phyloP scores from a whole-genome alignment of 2,888 invertebrate species.

The Pocota personata region DNA sequence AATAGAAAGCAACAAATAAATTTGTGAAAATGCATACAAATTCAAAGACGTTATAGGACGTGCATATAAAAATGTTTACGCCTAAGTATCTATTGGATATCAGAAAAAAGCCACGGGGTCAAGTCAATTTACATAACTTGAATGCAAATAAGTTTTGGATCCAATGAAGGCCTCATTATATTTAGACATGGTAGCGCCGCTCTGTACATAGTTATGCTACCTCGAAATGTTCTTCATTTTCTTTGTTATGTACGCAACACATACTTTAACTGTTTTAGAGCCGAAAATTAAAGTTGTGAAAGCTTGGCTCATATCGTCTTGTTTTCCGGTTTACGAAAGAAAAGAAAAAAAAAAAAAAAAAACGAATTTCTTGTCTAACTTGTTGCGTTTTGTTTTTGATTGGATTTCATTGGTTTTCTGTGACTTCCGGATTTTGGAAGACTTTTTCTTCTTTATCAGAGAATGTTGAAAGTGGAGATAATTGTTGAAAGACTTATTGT shows the following conservation, averaged over 20 bases:
- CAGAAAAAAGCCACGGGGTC: neutral
- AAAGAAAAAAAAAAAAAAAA: neutral
- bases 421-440: slow-evolving; percentile 40
- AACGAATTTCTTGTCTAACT: slow-evolving; percentile 34
- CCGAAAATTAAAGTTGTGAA: slow-evolving; percentile 46
- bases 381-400: slow-evolving; percentile 31
- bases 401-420: slow-evolving; percentile 8
- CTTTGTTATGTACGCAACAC: neutral
- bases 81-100: neutral
- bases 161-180: neutral
- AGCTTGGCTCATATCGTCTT: slow-evolving; percentile 38
- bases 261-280: slow-evolving; percentile 28
- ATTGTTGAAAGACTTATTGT: too few relatives aligned
- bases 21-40: slow-evolving; percentile 44
- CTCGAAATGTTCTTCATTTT: neutral
- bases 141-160: slow-evolving; percentile 41
- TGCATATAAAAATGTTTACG: slow-evolving; percentile 12
- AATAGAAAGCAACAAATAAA: slow-evolving; percentile 33
- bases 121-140: slow-evolving; percentile 8
- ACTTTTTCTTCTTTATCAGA: neutral
- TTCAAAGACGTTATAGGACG: slow-evolving; percentile 18
- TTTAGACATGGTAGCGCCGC: neutral
- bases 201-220: neutral
- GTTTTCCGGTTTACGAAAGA: slow-evolving; percentile 47
- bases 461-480: neutral